Evolutionary conservation across 2,888 invertebrate genomes (phyloP), one percentile per base, ranked within the genome.

Genomic region (Stenolophus ochropezus): DNA sequence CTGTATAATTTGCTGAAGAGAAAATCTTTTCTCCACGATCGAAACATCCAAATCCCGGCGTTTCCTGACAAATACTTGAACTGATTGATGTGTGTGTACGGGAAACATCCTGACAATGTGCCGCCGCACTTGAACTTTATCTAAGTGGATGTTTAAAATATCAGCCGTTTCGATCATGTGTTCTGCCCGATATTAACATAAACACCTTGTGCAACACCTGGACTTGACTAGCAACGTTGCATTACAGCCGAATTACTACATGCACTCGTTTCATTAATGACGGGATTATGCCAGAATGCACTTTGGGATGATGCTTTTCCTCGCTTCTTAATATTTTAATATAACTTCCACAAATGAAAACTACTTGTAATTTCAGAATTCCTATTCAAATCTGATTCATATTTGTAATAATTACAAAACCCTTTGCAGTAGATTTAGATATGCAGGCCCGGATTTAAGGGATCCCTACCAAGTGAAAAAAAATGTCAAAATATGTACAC

Each of bases 31-130:
- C 33, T 42, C 11, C 33, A 11, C 33, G 33, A 42, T 42, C 33
- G 33, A 42, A 42, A 42, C 8, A 42, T 42, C 33, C 8, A 42
- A 56, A 56, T 56, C 56, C 56, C 56, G 11, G 56, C 6, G 56
- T 56, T 20, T 56, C 18, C 56, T 56, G 56, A 56, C 56, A 56
- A 56, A 56, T 56, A 56, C 56, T 56, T 20, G 4, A 56, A 18
- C 56, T 56, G 56, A 56, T 56, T 56, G 56, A 56, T 56, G 56
- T 56, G 18, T 20, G 56, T 56, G 20, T 56, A 56, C 18, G 20
- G 56, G 20, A 53, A 53, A 18, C 56, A 56, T 42, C 33, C 33
- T 42, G 33, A 42, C 33, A 42, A 42, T 42, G 11, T 8, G 33
- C 33, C 33, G 6, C 11, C 33, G 33, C 33, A 42, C 33, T 42